Conservation (phyloP, 2,888 invertebrate genomes). For the Sphecodes monilicornis region DNA sequence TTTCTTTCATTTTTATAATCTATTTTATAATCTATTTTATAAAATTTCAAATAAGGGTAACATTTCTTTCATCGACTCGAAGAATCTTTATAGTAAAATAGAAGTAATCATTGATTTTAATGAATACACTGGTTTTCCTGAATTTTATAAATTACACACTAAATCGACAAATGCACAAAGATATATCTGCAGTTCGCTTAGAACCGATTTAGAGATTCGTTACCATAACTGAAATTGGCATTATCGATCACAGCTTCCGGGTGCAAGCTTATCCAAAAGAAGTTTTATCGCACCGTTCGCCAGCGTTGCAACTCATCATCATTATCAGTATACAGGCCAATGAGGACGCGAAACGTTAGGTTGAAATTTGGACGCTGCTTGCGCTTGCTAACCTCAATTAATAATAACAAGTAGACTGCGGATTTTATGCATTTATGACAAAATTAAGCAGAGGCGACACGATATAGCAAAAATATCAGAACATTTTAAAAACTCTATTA, state of each 20-base stretch:
- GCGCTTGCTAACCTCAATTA: no score
- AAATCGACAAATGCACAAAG: not conserved
- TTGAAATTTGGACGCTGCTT: not conserved
- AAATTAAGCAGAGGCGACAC: no score
- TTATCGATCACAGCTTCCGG: conserved; percentile 3
- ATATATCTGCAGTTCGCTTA: not conserved
- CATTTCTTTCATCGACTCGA: no score
- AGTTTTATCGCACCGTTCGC: not conserved
- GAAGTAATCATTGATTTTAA: not conserved
- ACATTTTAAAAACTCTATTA: no score
- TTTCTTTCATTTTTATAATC: no score
- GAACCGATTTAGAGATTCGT: not conserved
- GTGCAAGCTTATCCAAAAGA: not conserved
- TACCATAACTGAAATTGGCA: not conserved
- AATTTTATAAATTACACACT: no score
- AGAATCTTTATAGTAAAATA: not conserved
- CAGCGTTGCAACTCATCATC: not conserved
- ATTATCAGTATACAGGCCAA: not conserved
- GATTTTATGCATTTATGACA: no score
- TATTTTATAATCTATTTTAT: no score
- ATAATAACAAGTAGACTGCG: no score
- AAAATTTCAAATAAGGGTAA: no score
- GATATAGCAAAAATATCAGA: no score
- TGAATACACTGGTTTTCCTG: not conserved
- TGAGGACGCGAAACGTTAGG: not conserved